A percentile compares a stretch with the other conserved stretches of the same genome.
These are phyloP conservation scores for Pyrgilauda ruficollis DNA, from an alignment of 2,113 vertebrate species.

Conservation along the genomic window DNA sequence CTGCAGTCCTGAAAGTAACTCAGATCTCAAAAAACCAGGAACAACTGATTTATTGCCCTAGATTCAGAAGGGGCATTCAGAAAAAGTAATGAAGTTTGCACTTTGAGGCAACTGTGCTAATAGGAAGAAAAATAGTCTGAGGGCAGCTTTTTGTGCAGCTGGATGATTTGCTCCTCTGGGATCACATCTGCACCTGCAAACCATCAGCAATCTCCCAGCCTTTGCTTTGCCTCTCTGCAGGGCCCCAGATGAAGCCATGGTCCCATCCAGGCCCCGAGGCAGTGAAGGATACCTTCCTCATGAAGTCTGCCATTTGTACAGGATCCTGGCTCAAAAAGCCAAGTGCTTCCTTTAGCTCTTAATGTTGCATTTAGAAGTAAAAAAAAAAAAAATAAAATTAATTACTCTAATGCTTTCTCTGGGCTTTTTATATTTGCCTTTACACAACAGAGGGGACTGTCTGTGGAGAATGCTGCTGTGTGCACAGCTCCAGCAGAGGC, in stretches of 20 bases:
- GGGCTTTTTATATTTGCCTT: background rate
- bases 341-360: background rate
- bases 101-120: background rate
- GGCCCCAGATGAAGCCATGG: background rate
- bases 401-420: background rate
- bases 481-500: background rate
- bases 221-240: background rate
- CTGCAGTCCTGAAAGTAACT: background rate
- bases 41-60: background rate
- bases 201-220: background rate
- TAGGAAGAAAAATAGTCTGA: background rate
- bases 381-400: background rate
- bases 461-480: background rate
- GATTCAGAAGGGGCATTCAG: background rate
- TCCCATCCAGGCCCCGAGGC: background rate
- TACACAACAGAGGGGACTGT: background rate
- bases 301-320: background rate
- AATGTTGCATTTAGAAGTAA: background rate
- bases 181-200: background rate
- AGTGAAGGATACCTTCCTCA: background rate
- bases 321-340: background rate
- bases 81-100: background rate
- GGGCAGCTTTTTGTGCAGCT: background rate
- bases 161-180: background rate
- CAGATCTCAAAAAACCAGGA: background rate